Evolutionary conservation across 2,888 invertebrate genomes (phyloP).

Genomic region (Eilema depressum): DNA sequence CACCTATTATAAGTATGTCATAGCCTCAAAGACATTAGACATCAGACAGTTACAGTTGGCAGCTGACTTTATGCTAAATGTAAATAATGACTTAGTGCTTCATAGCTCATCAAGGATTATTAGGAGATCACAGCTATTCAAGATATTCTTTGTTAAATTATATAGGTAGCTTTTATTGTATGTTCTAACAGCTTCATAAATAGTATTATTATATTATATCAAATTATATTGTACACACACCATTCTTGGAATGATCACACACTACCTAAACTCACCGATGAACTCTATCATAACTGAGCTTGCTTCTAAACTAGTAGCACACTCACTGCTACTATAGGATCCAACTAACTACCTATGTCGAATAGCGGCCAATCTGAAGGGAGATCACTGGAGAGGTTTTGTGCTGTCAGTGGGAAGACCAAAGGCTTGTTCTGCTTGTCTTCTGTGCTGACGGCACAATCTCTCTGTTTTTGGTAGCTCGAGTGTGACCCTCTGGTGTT

Average conservation of each 20-base stretch:
- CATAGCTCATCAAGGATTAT: conserved; percentile 26
- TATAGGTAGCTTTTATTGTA: conserved; percentile 7
- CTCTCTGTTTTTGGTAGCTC: too few relatives aligned
- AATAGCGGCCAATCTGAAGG: too few relatives aligned
- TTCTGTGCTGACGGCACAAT: too few relatives aligned
- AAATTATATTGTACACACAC: background rate
- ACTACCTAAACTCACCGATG: background rate
- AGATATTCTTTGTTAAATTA: background rate
- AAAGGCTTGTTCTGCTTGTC: too few relatives aligned
- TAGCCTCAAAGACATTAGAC: too few relatives aligned
- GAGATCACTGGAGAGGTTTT: too few relatives aligned
- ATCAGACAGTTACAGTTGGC: background rate
- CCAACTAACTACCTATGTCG: too few relatives aligned
- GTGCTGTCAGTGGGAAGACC: too few relatives aligned
- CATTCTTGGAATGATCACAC: background rate
- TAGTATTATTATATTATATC: background rate
- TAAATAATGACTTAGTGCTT: conserved; percentile 32
- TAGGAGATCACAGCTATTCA: conserved; percentile 10
- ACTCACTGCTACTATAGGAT: too few relatives aligned
- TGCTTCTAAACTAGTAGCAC: too few relatives aligned
- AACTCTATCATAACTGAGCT: background rate
- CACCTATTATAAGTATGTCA: too few relatives aligned
- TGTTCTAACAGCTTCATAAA: conserved; percentile 9
- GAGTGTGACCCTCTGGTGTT: too few relatives aligned
- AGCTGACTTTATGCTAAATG: background rate